phyloP scores from a whole-genome alignment of 2,797 vertebrate genomes.

The Hydrolagus colliei region DNA sequence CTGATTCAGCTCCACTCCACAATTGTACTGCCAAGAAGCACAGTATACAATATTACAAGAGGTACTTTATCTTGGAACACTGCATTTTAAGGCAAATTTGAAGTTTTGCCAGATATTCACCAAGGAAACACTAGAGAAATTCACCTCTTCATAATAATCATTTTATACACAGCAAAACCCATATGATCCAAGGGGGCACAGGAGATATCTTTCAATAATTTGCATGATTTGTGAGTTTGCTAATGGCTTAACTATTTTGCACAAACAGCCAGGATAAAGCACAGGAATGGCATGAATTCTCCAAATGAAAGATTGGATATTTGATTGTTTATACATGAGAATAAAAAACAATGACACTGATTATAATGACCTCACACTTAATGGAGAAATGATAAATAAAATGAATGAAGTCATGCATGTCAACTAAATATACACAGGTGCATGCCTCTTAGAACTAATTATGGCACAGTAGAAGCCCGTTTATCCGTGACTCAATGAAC shows the following conservation, averaged over 20 bases:
- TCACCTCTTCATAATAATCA: background rate
- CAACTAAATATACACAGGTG: too few relatives aligned
- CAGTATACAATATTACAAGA: too few relatives aligned
- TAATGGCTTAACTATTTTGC: background rate
- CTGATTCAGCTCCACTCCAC: too few relatives aligned
- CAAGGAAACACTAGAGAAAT: background rate
- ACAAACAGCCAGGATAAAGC: background rate
- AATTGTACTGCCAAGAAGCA: too few relatives aligned
- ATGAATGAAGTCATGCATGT: background rate
- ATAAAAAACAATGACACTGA: background rate
- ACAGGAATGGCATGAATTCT: background rate
- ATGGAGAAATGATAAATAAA: background rate
- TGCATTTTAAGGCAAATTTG: background rate
- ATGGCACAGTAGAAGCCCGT: too few relatives aligned
- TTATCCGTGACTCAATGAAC: too few relatives aligned
- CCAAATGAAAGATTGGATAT: background rate
- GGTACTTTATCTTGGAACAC: too few relatives aligned
- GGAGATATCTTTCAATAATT: background rate
- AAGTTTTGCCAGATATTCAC: background rate
- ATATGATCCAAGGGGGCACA: background rate
- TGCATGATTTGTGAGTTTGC: background rate
- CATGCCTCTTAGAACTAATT: too few relatives aligned
- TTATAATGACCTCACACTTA: background rate
- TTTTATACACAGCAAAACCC: background rate
- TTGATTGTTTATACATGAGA: background rate